phyloP scores from a whole-genome alignment of 2,113 vertebrate genomes.

The Stegastes partitus region DNA sequence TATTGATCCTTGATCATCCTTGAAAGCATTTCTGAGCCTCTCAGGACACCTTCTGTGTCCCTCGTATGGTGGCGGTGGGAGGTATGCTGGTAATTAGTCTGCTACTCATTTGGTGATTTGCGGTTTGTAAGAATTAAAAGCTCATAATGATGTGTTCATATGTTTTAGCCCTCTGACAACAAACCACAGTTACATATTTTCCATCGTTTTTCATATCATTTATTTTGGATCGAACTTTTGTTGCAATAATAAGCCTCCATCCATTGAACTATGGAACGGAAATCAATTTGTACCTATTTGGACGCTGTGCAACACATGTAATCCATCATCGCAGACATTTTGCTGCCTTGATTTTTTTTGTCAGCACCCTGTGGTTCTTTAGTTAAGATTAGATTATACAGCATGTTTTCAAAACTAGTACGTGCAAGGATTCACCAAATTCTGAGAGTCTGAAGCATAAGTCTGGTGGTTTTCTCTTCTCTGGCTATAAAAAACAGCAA shows the following conservation, averaged over 20 bases:
- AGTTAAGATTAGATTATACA: background rate
- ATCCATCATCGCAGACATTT: background rate
- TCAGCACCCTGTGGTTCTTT: background rate
- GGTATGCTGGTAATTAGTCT: slow-evolving; percentile 12
- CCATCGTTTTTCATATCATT: background rate
- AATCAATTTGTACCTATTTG: background rate
- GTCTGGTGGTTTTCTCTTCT: too few relatives aligned
- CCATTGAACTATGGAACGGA: background rate
- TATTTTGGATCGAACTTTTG: background rate
- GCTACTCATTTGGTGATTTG: slow-evolving; percentile 25
- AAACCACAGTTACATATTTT: background rate
- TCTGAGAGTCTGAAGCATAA: too few relatives aligned
- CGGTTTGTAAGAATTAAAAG: slow-evolving; percentile 1
- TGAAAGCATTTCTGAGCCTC: slow-evolving; percentile 44
- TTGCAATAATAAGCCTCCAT: background rate
- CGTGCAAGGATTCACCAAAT: too few relatives aligned
- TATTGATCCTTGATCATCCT: slow-evolving; percentile 59
- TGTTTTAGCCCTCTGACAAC: background rate
- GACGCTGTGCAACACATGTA: background rate
- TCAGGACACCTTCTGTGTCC: slow-evolving; percentile 28
- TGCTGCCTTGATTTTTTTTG: background rate
- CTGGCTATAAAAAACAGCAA: too few relatives aligned
- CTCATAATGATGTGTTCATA: background rate
- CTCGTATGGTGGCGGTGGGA: background rate
- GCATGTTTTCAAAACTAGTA: too few relatives aligned